Evolutionary conservation across 2,888 invertebrate species (phyloP).

Genomic region (Fragum fragum): DNA sequence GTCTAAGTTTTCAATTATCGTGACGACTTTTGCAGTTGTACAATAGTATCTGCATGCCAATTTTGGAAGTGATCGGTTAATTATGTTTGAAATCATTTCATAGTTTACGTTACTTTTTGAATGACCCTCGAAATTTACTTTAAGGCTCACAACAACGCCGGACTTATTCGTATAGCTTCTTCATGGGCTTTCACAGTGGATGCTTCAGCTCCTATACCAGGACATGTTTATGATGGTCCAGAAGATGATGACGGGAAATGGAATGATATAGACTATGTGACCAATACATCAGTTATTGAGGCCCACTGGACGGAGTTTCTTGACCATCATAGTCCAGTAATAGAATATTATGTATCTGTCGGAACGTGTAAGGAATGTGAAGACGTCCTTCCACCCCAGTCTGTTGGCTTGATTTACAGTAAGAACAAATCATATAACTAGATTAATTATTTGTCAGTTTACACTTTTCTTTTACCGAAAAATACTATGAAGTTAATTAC

Average conservation of each 20-base stretch:
- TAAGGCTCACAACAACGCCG: conserved; percentile 68
- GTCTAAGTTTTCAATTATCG: too few species aligned
- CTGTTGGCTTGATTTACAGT: conserved; percentile 63
- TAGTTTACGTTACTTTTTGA: too few species aligned
- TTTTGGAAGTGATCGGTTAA: too few species aligned
- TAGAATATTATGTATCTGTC: conserved; percentile 58
- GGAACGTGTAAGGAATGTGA: conserved; percentile 67
- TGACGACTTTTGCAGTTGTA: too few species aligned
- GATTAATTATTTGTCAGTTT: too few species aligned
- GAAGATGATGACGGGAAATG: background rate
- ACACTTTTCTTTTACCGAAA: too few species aligned
- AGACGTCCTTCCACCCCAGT: conserved; percentile 60
- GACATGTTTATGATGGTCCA: conserved; percentile 66
- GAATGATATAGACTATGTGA: conserved; percentile 65
- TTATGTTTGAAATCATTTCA: too few species aligned
- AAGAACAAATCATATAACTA: too few species aligned
- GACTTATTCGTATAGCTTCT: conserved; percentile 53
- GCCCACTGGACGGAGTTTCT: conserved; percentile 69
- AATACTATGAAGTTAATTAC: too few species aligned
- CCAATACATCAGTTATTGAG: conserved; percentile 46
- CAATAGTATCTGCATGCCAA: too few species aligned
- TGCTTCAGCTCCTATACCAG: conserved; percentile 61
- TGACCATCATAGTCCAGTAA: conserved; percentile 68
- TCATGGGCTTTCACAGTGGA: conserved; percentile 71
- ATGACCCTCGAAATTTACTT: too few species aligned